phyloP scores from a whole-genome alignment of 2,888 invertebrate species.

The Aleiodes testaceus region DNA sequence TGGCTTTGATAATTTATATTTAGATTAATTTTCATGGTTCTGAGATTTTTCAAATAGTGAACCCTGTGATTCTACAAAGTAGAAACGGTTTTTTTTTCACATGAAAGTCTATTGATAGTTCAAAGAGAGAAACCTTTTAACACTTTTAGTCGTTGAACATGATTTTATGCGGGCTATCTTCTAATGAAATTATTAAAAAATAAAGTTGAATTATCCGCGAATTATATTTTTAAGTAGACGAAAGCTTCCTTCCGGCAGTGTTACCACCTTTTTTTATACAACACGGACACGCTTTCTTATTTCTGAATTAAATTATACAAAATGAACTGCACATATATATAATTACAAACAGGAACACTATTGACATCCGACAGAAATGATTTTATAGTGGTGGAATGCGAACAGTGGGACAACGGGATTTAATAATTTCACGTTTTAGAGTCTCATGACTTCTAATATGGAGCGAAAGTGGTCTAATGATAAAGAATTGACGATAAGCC shows the following conservation, averaged over 20 bases:
- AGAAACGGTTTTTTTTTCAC: not conserved
- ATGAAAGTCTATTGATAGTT: no score
- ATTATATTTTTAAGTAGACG: not conserved
- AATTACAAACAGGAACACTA: not conserved
- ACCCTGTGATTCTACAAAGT: not conserved
- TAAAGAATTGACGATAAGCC: constrained; percentile 3
- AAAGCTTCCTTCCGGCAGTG: constrained; percentile 2
- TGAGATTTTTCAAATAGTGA: no score
- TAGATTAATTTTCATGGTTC: not conserved
- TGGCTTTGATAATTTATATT: constrained; percentile 14
- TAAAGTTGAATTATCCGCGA: not conserved
- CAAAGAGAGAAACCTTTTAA: not conserved
- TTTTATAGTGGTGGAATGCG: constrained; percentile 50
- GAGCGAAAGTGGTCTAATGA: constrained; percentile 40
- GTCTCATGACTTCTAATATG: constrained; percentile 40
- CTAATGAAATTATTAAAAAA: not conserved
- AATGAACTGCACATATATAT: not conserved
- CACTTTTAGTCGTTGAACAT: not conserved
- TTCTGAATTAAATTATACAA: not conserved
- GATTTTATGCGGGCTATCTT: not conserved
- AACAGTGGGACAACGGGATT: constrained; percentile 52
- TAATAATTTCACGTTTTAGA: constrained; percentile 39
- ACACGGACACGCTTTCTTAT: constrained; percentile 19
- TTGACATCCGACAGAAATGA: constrained; percentile 12
- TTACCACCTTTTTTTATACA: no score